A percentile compares a stretch with the other conserved stretches of the same genome.
Conservation (phyloP, 2,888 invertebrate species). For the Aproaerema taeniolella region DNA sequence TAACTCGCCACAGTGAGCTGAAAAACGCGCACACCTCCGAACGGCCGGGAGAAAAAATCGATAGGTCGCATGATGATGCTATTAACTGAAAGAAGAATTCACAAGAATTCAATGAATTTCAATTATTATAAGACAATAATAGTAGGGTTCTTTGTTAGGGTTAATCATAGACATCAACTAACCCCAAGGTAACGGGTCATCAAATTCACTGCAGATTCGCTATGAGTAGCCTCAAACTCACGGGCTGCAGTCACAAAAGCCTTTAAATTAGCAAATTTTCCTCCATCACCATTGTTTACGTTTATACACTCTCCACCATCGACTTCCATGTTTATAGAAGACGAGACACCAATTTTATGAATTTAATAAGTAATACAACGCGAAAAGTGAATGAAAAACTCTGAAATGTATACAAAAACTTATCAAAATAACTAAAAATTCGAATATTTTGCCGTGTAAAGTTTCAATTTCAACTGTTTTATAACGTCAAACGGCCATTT, state of each 20-base stretch:
- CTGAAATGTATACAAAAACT: constrained; percentile 29
- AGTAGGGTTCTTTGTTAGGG: too few species aligned
- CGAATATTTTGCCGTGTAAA: constrained; percentile 24
- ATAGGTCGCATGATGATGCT: constrained; percentile 79
- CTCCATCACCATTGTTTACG: constrained; percentile 45
- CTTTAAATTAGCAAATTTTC: constrained; percentile 68
- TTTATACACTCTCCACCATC: constrained; percentile 49
- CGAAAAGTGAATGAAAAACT: constrained; percentile 10
- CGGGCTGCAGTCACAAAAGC: constrained; percentile 72
- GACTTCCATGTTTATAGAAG: constrained; percentile 27
- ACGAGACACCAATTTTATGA: not conserved
- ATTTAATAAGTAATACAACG: not conserved
- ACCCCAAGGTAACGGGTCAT: constrained; percentile 74
- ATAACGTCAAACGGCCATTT: constrained; percentile 32
- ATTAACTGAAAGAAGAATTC: constrained; percentile 73
- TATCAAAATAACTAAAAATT: constrained; percentile 22
- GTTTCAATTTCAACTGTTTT: constrained; percentile 69
- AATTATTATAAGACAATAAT: too few species aligned
- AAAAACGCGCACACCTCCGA: constrained; percentile 82
- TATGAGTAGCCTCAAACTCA: constrained; percentile 71
- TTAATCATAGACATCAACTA: constrained; percentile 35
- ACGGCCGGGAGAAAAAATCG: constrained; percentile 81
- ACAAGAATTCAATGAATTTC: not conserved
- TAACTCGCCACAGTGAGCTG: constrained; percentile 80
- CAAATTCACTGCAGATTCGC: constrained; percentile 67